Conservation (phyloP, 2,113 vertebrate species). For the Balaenoptera acutorostrata region DNA sequence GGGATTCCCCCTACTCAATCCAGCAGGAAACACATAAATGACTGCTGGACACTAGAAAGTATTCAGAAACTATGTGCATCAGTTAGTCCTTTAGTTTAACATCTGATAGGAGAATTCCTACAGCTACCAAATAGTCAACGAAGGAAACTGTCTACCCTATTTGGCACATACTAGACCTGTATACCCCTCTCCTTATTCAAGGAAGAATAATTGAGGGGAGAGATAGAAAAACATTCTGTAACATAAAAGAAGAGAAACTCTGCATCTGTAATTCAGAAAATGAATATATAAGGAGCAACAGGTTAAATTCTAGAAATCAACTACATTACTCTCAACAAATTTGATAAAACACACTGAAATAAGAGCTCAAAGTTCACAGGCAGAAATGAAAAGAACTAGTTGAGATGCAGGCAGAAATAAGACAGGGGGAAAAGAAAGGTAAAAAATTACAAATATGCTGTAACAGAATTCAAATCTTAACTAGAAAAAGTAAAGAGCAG, state of each 20-base stretch:
- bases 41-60: background rate
- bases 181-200: background rate
- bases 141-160: background rate
- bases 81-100: background rate
- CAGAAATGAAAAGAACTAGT: background rate
- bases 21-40: background rate
- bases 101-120: background rate
- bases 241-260: background rate
- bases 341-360: background rate
- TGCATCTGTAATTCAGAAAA: background rate
- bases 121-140: background rate
- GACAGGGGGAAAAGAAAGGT: background rate
- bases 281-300: background rate
- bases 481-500: background rate
- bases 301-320: background rate
- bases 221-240: background rate
- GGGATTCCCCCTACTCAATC: background rate
- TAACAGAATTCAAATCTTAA: background rate
- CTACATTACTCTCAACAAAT: background rate
- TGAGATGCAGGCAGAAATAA: background rate
- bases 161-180: background rate
- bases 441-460: background rate
- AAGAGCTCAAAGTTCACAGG: background rate
- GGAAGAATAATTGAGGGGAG: background rate
- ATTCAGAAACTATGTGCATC: background rate